Percentiles rank a stretch among this genome's conserved stretches.
Conservation (phyloP, 1,140 invertebrate genomes). For the Micrasema longulum region DNA sequence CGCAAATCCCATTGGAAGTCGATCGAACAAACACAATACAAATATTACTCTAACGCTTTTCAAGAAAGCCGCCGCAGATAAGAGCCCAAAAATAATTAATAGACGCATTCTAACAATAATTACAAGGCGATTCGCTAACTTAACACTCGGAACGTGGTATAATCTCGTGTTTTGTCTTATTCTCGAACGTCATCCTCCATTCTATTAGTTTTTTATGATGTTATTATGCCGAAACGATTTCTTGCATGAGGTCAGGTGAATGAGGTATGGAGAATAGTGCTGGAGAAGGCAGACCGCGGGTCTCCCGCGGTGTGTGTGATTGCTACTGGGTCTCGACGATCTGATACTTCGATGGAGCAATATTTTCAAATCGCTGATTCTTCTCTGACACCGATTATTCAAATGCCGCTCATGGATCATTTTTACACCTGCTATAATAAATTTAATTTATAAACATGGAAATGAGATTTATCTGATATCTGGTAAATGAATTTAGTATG, state of each 20-base stretch:
- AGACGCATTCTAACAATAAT: conserved; percentile 26
- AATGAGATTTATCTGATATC: no score
- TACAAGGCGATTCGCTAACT: conserved; percentile 33
- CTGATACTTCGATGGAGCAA: conserved; percentile 12
- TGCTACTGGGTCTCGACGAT: conserved; percentile 43
- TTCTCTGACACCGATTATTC: neutral
- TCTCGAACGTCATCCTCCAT: conserved; percentile 46
- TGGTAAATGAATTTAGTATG: no score
- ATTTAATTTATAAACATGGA: no score
- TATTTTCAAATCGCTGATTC: conserved; percentile 1
- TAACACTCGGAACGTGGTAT: conserved; percentile 33
- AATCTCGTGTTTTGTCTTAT: conserved; percentile 47
- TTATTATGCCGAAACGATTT: conserved; percentile 18
- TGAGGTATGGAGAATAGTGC: conserved; percentile 16
- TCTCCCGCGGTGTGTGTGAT: conserved; percentile 46
- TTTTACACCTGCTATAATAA: neutral
- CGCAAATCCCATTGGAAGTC: neutral
- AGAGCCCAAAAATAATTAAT: conserved; percentile 25
- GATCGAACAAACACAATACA: conserved; percentile 18
- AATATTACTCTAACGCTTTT: conserved; percentile 2
- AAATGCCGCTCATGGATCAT: conserved; percentile 1
- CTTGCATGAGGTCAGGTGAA: conserved; percentile 47
- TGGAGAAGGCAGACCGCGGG: conserved; percentile 8
- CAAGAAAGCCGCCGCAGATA: conserved; percentile 6
- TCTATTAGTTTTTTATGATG: conserved; percentile 43